phyloP scores from a whole-genome alignment of 2,797 vertebrate species.

The Allobates femoralis region DNA sequence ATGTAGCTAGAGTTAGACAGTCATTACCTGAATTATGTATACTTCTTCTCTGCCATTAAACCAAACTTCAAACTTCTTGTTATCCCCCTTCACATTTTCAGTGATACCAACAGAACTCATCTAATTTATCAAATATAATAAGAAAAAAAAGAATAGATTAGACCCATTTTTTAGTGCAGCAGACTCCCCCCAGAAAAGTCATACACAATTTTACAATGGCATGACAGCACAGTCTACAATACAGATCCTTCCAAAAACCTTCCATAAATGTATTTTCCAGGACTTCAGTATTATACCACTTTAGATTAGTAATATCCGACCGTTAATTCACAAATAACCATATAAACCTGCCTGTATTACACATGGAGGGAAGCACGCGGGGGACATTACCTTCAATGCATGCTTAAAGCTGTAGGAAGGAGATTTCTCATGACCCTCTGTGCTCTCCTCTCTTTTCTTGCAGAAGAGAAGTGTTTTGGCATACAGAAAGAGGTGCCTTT shows the following conservation, averaged over 20 bases:
- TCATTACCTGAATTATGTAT: conserved; percentile 91
- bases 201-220: not conserved
- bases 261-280: too few relatives aligned
- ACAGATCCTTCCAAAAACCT: too few relatives aligned
- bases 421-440: conserved; percentile 85
- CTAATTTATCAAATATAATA: conserved; percentile 70
- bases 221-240: not conserved
- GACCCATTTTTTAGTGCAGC: not conserved
- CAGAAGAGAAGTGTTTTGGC: conserved; percentile 91
- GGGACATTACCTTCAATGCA: conserved; percentile 84
- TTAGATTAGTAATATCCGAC: too few relatives aligned
- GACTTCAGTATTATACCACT: too few relatives aligned
- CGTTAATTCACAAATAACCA: not conserved
- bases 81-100: conserved; percentile 90
- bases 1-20: not conserved
- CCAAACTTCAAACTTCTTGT: conserved; percentile 96
- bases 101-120: conserved; percentile 94
- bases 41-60: conserved; percentile 92
- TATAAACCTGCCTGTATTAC: not conserved
- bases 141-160: not conserved
- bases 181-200: not conserved
- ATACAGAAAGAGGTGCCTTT: conserved; percentile 93
- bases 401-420: conserved; percentile 96
- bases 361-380: not conserved
- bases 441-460: conserved; percentile 89